Evolutionary conservation across 2,113 vertebrate species (phyloP).

Genomic region (Lycaon pictus): DNA sequence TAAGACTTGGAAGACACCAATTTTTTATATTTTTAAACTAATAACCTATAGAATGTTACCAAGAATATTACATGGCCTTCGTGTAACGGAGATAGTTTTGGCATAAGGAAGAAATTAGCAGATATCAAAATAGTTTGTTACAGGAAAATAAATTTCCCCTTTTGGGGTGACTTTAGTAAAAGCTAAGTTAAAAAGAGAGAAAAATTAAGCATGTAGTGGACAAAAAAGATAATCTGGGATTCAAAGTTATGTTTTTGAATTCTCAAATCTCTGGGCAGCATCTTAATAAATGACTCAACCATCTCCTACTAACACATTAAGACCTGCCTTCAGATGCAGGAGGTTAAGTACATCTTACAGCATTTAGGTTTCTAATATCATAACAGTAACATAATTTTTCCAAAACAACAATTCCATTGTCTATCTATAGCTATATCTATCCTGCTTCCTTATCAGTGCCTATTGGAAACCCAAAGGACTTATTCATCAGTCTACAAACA

Average conservation of each 20-base stretch:
- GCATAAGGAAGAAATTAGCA: background rate
- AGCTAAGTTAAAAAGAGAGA: background rate
- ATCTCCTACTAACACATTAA: background rate
- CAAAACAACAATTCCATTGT: background rate
- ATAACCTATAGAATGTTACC: background rate
- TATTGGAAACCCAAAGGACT: constrained; percentile 34
- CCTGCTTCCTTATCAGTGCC: constrained; percentile 68
- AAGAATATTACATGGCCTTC: background rate
- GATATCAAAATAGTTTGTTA: background rate
- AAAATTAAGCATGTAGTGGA: background rate
- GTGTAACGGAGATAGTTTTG: background rate
- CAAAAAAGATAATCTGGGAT: background rate
- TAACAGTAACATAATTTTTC: constrained; percentile 61
- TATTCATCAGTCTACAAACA: background rate
- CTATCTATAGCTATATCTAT: constrained; percentile 44
- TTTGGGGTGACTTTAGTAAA: background rate
- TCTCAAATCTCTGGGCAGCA: background rate
- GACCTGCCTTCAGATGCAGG: background rate
- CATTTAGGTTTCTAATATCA: constrained; percentile 62
- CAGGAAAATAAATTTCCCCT: background rate
- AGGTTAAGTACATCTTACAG: background rate
- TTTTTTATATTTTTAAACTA: background rate
- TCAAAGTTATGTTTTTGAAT: background rate
- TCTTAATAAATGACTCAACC: background rate
- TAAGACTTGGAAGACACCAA: background rate